phyloP scores from a whole-genome alignment of 2,113 vertebrate species.

The Chaetorhynchus papuensis region DNA sequence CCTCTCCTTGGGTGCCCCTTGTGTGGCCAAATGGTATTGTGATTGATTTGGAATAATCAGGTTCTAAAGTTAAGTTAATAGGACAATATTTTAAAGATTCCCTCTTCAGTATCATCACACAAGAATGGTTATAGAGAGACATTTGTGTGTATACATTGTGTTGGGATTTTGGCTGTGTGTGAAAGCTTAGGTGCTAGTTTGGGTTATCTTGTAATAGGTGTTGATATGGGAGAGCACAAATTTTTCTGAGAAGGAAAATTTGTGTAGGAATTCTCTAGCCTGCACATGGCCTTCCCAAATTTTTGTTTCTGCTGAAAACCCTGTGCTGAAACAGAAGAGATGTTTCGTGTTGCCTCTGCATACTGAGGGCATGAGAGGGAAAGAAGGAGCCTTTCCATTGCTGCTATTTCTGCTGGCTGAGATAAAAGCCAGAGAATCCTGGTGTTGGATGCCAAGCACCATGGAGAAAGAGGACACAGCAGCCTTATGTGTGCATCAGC shows the following conservation, averaged over 20 bases:
- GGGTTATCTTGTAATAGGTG: not conserved
- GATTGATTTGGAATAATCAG: slow-evolving; percentile 24
- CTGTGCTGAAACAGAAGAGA: not conserved
- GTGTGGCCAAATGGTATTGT: slow-evolving; percentile 20
- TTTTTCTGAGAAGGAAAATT: not conserved
- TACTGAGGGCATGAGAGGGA: not conserved
- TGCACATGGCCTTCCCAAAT: not conserved
- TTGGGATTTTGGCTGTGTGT: not conserved
- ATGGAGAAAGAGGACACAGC: not conserved
- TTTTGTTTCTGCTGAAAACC: not conserved
- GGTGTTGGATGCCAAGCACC: not conserved
- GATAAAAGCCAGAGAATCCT: not conserved
- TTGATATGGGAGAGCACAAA: not conserved
- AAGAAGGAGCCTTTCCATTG: not conserved
- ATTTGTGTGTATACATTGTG: not conserved
- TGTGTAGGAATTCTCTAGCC: not conserved
- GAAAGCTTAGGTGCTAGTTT: not conserved
- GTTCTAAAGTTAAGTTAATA: not conserved
- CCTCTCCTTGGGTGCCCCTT: slow-evolving; percentile 63
- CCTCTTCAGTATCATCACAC: not conserved
- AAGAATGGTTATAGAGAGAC: not conserved
- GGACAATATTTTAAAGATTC: not conserved
- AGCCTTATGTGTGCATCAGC: not conserved
- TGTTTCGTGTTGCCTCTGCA: not conserved
- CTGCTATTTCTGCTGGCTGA: not conserved